A percentile compares a stretch with the other conserved stretches of the same genome.
These are phyloP conservation scores for Holacanthella duospinosa DNA, from an alignment of 2,888 invertebrate genomes.

Conservation along the genomic window DNA sequence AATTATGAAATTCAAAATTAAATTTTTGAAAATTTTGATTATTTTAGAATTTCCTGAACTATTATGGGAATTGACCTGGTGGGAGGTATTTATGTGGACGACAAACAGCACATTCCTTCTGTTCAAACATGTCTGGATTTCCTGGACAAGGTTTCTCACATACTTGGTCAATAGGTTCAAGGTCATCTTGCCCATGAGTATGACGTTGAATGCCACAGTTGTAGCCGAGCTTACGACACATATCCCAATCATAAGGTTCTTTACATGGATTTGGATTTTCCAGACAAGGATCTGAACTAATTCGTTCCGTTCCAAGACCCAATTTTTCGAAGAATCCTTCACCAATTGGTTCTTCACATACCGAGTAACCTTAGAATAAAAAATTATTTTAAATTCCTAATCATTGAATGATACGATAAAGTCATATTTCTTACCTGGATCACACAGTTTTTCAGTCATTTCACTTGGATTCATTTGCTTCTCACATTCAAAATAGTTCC, in stretches of 20 bases:
- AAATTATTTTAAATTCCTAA: slow-evolving; percentile 4
- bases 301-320: slow-evolving; percentile 14
- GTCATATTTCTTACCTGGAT: slow-evolving; percentile 20
- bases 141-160: slow-evolving; percentile 35
- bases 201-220: slow-evolving; percentile 26
- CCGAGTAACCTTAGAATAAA: no score
- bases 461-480: slow-evolving; percentile 13
- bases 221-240: slow-evolving; percentile 29
- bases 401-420: background rate
- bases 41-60: no score
- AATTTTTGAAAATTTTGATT: no score
- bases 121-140: slow-evolving; percentile 35
- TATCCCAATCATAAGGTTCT: slow-evolving; percentile 31
- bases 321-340: slow-evolving; percentile 35
- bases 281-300: slow-evolving; percentile 19
- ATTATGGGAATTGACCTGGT: slow-evolving; percentile 16
- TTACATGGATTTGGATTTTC: slow-evolving; percentile 31
- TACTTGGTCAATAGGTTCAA: slow-evolving; percentile 25
- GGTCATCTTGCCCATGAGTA: slow-evolving; percentile 16
- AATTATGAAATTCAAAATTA: slow-evolving; percentile 1
- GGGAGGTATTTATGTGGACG: slow-evolving; percentile 25
- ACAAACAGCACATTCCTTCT: slow-evolving; percentile 30
- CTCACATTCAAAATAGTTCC: slow-evolving; percentile 56
- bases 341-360: slow-evolving; percentile 31
- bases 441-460: slow-evolving; percentile 19